Conservation (phyloP, 2,113 vertebrate genomes). For the Eupsittula cactorum region DNA sequence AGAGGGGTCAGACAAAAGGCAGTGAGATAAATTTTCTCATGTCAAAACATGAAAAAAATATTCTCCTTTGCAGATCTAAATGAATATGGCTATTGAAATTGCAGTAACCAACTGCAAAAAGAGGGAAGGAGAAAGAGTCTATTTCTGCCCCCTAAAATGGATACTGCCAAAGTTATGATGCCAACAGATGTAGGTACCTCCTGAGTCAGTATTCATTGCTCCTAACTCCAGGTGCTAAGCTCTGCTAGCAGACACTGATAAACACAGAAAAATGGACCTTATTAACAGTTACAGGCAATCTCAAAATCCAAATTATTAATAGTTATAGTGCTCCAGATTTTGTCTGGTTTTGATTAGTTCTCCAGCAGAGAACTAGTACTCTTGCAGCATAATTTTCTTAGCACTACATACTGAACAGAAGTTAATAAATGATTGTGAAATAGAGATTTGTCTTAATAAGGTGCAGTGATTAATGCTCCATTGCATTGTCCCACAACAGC, state of each 20-base stretch:
- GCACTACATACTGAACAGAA: neutral
- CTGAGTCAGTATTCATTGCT: neutral
- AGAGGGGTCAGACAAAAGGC: constrained; percentile 4
- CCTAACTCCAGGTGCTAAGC: neutral
- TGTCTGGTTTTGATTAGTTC: neutral
- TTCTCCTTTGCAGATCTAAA: neutral
- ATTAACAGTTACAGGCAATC: neutral
- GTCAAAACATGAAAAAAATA: constrained; percentile 28
- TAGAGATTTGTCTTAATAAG: neutral
- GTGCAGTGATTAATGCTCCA: neutral
- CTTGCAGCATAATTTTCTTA: neutral
- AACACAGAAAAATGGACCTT: neutral
- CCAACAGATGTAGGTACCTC: neutral
- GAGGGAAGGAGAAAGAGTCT: neutral
- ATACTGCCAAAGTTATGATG: neutral
- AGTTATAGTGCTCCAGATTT: neutral
- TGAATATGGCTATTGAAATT: neutral
- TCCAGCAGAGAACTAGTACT: neutral
- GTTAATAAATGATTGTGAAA: neutral
- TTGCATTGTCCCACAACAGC: neutral
- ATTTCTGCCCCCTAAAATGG: neutral
- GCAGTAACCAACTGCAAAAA: neutral
- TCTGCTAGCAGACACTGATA: neutral
- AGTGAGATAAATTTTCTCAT: constrained; percentile 13
- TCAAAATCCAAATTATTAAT: neutral